Percentiles rank a stretch among this genome's conserved stretches.
These are phyloP conservation scores for Pseudochirops cupreus DNA, from an alignment of 2,797 vertebrate species.

Conservation along the genomic window DNA sequence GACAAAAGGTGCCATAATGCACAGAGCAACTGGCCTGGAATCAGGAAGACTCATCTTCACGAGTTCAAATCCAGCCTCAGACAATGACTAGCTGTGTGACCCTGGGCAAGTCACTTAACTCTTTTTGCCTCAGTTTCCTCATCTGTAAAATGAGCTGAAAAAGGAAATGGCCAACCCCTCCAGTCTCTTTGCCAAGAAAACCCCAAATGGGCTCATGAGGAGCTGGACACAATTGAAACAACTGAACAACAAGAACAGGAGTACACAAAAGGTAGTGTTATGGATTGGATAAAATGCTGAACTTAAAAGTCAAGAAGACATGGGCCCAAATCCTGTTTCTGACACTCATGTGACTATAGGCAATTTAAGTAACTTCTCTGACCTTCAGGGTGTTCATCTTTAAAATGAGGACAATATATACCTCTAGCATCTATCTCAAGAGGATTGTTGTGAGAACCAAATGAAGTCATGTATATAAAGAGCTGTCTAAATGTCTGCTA, in stretches of 20 bases:
- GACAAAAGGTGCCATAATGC: too few relatives aligned
- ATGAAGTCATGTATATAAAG: not conserved
- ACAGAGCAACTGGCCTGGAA: too few relatives aligned
- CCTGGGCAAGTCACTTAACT: not conserved
- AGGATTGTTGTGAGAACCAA: not conserved
- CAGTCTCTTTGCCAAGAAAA: not conserved
- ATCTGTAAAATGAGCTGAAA: not conserved
- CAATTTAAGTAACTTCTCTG: not conserved
- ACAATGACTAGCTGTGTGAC: too few relatives aligned
- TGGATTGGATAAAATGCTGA: not conserved
- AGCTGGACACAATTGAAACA: not conserved
- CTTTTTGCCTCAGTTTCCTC: not conserved
- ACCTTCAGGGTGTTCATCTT: not conserved
- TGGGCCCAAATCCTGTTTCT: not conserved
- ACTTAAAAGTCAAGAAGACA: not conserved
- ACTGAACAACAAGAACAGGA: not conserved
- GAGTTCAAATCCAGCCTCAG: too few relatives aligned
- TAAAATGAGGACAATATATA: not conserved
- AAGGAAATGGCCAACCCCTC: not conserved
- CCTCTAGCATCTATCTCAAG: not conserved
- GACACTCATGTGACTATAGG: not conserved
- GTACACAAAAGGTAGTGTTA: not conserved
- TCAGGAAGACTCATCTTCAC: too few relatives aligned
- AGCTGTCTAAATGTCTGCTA: not conserved
- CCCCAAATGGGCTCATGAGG: not conserved